phyloP scores from a whole-genome alignment of 2,797 vertebrate genomes.

The Setipinna tenuifilis region DNA sequence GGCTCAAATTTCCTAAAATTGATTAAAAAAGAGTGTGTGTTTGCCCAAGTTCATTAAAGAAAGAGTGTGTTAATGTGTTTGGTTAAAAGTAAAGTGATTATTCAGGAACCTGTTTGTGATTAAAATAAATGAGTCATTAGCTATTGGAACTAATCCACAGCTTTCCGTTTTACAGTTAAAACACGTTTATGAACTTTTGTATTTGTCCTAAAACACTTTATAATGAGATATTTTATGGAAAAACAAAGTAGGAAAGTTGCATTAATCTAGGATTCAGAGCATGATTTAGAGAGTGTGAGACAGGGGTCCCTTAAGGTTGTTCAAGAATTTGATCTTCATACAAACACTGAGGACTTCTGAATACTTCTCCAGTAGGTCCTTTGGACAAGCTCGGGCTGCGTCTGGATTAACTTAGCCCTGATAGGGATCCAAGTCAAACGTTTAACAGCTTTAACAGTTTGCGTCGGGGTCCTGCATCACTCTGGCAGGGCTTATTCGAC shows the following conservation, averaged over 20 bases:
- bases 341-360: no score
- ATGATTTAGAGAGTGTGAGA: no score
- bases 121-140: neutral
- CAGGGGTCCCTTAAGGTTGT: no score
- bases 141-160: neutral
- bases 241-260: no score
- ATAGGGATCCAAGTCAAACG: neutral
- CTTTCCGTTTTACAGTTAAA: neutral
- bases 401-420: neutral
- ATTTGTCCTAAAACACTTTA: no score
- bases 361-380: neutral
- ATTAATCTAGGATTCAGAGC: no score
- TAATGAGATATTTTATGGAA: no score
- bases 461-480: no score
- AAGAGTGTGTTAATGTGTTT: slow-evolving; percentile 20
- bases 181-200: no score
- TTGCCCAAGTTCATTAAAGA: no score
- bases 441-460: neutral
- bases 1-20: neutral
- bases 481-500: no score
- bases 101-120: neutral
- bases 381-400: neutral
- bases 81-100: neutral
- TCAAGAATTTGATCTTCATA: neutral
- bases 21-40: neutral